Base-by-base conservation (phyloP, 2,113 vertebrate genomes). In the Phaethornis superciliosus region DNA sequence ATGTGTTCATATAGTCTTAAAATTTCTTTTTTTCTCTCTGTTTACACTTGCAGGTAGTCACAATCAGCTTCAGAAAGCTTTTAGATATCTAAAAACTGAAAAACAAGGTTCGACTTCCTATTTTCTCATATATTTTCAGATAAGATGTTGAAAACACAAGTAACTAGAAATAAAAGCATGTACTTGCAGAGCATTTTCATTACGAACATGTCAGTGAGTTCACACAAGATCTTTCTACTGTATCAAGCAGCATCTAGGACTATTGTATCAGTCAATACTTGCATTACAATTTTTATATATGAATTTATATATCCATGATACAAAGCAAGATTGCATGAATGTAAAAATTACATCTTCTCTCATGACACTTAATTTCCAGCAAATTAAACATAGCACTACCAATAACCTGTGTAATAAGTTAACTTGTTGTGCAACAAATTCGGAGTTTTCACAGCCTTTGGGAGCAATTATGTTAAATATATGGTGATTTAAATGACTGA, bases 391-490 rank as follows among this genome's bases (percentile, higher is more conserved):
- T 28, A 52, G 58, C 49, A 68, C 26, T 44, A 46, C 58, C 0
- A 0, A 79, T 79, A 94, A 68, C 33, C 32, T 26, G 47, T 35
- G 16, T 64, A 67, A 70, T 70, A 23, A 79, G 62, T 37, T 56
- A 85, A 59, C 49, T 35, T 51, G 44, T 79, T 55, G 70, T 52
- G 82, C 78, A 96, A 79, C 75, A 91, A 91, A 93, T 52, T 71
- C 62, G 68, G 44, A 47, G 46, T 51, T 94, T 93, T 82, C 76
- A 76, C 79, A 93, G 88, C 67, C 58, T 85, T 93, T 33, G 7
- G 75, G 23, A 88, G 64, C 42, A 51, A 71, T 82, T 81, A 91
- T 4, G 10, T 64, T 52, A 89, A 91, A 76, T 18, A 21, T 4
- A 71, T 0, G 2, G 51, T n/a, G 67, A 89, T 32, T 71, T 42